Evolutionary conservation across 2,113 vertebrate genomes (phyloP).

Genomic region (Trogon melanurus): DNA sequence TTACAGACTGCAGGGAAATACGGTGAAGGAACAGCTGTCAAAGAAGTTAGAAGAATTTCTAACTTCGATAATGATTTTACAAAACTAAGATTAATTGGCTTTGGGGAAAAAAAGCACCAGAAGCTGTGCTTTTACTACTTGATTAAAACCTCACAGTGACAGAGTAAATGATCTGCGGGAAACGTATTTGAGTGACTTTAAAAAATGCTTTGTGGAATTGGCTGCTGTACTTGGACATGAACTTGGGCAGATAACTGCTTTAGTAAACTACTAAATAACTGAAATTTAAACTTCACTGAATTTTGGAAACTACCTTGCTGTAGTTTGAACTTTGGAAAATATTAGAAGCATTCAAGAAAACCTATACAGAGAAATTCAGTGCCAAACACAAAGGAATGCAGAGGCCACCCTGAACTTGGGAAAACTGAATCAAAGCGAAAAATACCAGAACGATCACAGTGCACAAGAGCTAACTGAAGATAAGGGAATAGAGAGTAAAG

Average conservation of each 20-base stretch:
- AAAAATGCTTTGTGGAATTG: not conserved
- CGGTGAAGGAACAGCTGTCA: not conserved
- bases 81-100: not conserved
- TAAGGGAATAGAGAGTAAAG: not conserved
- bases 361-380: not conserved
- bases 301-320: conserved; percentile 8
- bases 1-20: not conserved
- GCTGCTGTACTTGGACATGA: not conserved
- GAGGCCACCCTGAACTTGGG: not conserved
- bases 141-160: not conserved
- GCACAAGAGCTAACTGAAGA: not conserved
- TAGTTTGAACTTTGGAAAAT: conserved; percentile 1
- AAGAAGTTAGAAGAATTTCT: not conserved
- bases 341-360: not conserved
- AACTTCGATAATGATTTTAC: not conserved
- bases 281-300: not conserved
- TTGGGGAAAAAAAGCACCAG: not conserved
- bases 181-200: conserved; percentile 13
- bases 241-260: not conserved
- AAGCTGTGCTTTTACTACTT: not conserved
- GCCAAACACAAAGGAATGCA: not conserved
- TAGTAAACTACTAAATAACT: not conserved
- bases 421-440: conserved; percentile 9
- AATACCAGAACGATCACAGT: not conserved
- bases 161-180: not conserved